A percentile compares a stretch with the other conserved stretches of the same genome.
These are phyloP conservation scores for Perodicticus potto DNA, from an alignment of 2,797 vertebrate genomes.

Conservation along the genomic window DNA sequence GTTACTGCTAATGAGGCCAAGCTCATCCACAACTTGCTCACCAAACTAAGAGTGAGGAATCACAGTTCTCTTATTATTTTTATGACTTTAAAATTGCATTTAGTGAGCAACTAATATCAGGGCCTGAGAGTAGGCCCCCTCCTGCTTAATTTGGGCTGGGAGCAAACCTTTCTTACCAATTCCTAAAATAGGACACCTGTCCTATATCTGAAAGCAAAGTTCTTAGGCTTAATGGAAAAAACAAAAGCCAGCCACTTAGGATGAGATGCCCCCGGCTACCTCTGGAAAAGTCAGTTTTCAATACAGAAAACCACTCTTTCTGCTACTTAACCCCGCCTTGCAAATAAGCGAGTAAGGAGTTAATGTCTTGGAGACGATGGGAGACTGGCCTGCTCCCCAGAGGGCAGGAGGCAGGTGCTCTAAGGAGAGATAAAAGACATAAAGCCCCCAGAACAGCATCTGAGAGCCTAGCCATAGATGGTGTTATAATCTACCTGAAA, in stretches of 20 bases:
- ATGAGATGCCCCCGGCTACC: neutral
- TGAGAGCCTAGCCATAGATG: fast-evolving
- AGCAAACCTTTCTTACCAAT: neutral
- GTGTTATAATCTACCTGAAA: neutral
- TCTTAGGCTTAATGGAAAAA: neutral
- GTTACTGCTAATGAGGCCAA: neutral
- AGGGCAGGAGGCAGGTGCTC: fast-evolving
- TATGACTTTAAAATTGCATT: neutral
- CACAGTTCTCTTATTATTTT: neutral
- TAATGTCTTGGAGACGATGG: neutral
- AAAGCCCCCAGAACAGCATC: neutral
- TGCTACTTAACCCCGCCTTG: neutral
- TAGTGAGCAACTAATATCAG: neutral
- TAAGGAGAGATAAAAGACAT: fast-evolving
- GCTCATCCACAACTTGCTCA: fast-evolving
- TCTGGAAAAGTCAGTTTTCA: neutral
- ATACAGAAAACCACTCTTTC: neutral
- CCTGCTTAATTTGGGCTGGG: neutral
- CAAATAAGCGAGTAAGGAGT: neutral
- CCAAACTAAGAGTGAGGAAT: neutral
- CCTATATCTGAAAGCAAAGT: neutral
- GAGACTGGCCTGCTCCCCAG: fast-evolving
- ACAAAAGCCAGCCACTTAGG: neutral
- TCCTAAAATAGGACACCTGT: neutral
- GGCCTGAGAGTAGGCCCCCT: fast-evolving